Base-by-base conservation (phyloP, 2,113 vertebrate species). In the Psittacula cyanocephala region DNA sequence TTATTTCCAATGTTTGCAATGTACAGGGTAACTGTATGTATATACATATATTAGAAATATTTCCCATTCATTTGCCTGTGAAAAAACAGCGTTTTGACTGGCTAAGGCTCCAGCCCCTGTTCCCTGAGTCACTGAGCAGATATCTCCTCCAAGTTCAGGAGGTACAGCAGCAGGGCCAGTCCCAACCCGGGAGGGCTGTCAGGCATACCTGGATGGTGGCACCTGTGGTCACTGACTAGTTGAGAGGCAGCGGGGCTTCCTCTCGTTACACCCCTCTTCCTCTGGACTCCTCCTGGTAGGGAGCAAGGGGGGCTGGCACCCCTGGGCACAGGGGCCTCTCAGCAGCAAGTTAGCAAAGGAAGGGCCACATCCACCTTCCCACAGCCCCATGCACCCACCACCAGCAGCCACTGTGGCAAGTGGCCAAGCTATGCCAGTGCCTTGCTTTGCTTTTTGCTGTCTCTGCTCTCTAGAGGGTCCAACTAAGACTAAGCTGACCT, bases 211-310 rank as follows among this genome's bases (percentile, higher is more conserved):
- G 72, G 31, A 35, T 0, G 5, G 64, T 1, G 5, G 35, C 27
- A 31, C 22, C 27, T 1, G 0, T 3, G 11, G 29, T 31, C 4
- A 1, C 28, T 16, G 65, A 18, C 59, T 33, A 2, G 5, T 25
- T 0, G 7, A 57, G 29, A 24, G 25, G n/a, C 35, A 57, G 31
- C 43, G 4, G 11, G 27, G 17, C 37, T 75, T 19, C 17, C n/a
- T 64, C n/a, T 47, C 71, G 17, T 11, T 25, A 31, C 14, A 24
- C 6, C 25, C 11, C 28, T 20, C 24, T 67, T 46, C 74, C 53
- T 11, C 4, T n/a, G 33, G 18, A 37, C 27, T 28, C 5, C 49
- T 37, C 33, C 41, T 1, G 1, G 31, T 0, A 0, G 24, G n/a
- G 13, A 47, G 24, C 35, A 55, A 16, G 37, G 25, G 9, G 10